Evolutionary conservation across 2,888 invertebrate species (phyloP).

Genomic region (Acanthosepion lycidas): DNA sequence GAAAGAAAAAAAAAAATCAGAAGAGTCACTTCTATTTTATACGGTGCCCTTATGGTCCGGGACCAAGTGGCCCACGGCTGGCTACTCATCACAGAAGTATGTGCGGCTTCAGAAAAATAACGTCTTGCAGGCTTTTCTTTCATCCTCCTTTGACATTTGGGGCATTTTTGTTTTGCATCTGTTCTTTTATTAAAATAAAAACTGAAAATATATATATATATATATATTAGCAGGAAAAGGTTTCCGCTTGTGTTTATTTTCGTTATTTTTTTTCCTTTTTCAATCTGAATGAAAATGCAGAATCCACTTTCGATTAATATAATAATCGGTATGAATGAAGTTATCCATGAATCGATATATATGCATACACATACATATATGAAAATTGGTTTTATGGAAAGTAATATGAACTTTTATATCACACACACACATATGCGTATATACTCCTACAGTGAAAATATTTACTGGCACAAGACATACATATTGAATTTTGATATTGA

Average conservation of each 20-base stretch:
- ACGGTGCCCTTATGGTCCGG: background rate
- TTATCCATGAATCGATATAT: background rate
- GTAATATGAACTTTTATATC: too few relatives aligned
- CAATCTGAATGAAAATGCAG: background rate
- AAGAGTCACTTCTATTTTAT: background rate
- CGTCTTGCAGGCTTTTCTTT: background rate
- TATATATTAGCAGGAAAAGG: background rate
- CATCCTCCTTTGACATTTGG: background rate
- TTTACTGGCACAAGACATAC: too few relatives aligned
- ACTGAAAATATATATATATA: background rate
- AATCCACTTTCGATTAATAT: background rate
- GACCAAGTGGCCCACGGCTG: background rate
- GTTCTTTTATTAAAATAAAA: too few relatives aligned
- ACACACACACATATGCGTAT: background rate
- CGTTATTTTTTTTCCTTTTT: background rate
- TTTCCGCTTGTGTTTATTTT: background rate
- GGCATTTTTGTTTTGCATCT: background rate
- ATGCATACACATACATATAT: too few relatives aligned
- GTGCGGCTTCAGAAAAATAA: background rate
- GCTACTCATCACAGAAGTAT: background rate
- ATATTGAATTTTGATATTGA: too few relatives aligned
- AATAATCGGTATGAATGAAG: background rate
- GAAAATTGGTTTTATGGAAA: too few relatives aligned
- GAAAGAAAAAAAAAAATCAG: background rate
- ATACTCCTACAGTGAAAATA: background rate